phyloP scores from a whole-genome alignment of 2,888 invertebrate species.

The Gortyna flavago region DNA sequence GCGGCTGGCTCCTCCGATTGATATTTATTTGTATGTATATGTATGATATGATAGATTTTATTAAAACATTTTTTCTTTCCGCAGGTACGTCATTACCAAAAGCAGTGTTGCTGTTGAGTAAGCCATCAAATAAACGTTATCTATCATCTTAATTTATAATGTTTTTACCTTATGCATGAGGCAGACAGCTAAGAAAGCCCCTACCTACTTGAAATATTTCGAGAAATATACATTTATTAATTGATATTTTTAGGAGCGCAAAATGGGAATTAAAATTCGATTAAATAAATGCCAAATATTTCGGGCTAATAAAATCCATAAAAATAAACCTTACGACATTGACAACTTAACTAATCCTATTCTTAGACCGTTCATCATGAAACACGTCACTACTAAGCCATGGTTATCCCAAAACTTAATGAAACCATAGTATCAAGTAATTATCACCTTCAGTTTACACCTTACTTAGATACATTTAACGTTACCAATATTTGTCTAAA shows the following conservation, averaged over 20 bases:
- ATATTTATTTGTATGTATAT: too few relatives aligned
- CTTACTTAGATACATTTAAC: slow-evolving; percentile 16
- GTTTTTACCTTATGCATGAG: too few relatives aligned
- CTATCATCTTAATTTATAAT: background rate
- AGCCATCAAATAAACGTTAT: background rate
- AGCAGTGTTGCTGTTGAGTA: slow-evolving; percentile 31
- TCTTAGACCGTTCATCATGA: background rate
- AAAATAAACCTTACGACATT: slow-evolving; percentile 14
- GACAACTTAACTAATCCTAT: slow-evolving; percentile 1
- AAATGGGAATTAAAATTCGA: too few relatives aligned
- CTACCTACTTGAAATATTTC: too few relatives aligned
- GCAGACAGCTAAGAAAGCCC: too few relatives aligned
- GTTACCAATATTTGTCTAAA: slow-evolving; percentile 23
- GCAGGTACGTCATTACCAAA: slow-evolving; percentile 16
- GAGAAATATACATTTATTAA: too few relatives aligned
- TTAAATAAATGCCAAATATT: too few relatives aligned
- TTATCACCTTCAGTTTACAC: slow-evolving; percentile 32
- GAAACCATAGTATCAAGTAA: slow-evolving; percentile 15
- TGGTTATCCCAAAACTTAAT: slow-evolving; percentile 17
- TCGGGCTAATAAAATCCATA: background rate
- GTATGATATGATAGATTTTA: too few relatives aligned
- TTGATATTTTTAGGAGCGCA: too few relatives aligned
- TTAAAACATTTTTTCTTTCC: slow-evolving; percentile 8
- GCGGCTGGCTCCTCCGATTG: too few relatives aligned
- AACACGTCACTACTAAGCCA: slow-evolving; percentile 12